Percentiles rank a stretch among this genome's conserved stretches.
These are phyloP conservation scores for Hirtodrosophila histrioides DNA, from an alignment of 2,888 invertebrate genomes.

Conservation along the genomic window DNA sequence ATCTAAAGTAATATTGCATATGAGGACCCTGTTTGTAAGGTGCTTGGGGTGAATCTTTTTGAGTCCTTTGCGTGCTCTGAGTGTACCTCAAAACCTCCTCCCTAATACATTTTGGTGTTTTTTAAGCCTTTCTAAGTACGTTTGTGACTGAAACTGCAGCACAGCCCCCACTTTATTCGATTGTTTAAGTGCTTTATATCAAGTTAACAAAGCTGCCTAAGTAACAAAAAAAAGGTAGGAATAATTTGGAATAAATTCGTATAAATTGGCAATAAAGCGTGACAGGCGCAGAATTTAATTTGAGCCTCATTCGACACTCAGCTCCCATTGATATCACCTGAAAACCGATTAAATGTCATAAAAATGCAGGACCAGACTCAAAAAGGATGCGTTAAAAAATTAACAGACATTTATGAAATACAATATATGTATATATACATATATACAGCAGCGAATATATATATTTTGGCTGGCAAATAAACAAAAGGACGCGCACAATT, in stretches of 20 bases:
- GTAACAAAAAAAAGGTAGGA: background rate
- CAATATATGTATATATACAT: background rate
- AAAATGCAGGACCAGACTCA: slow-evolving; percentile 17
- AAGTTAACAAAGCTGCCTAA: too few relatives aligned
- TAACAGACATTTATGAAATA: slow-evolving; percentile 66
- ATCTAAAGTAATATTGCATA: too few relatives aligned
- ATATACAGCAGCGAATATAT: too few relatives aligned
- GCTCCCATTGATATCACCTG: slow-evolving; percentile 37
- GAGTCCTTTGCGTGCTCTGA: too few relatives aligned
- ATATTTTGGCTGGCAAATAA: slow-evolving; percentile 7
- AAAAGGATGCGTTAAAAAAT: slow-evolving; percentile 55
- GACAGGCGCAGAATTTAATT: slow-evolving; percentile 26
- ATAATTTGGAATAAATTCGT: slow-evolving; percentile 1
- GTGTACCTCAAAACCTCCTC: too few relatives aligned
- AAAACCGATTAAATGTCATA: slow-evolving; percentile 48
- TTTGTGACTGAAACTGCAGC: too few relatives aligned
- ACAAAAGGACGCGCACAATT: slow-evolving; percentile 30
- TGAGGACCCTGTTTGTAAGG: too few relatives aligned
- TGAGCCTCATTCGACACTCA: slow-evolving; percentile 23
- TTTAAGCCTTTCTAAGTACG: too few relatives aligned
- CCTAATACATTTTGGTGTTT: too few relatives aligned
- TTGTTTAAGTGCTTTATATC: too few relatives aligned
- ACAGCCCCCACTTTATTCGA: too few relatives aligned
- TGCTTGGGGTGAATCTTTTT: too few relatives aligned
- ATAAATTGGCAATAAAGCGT: slow-evolving; percentile 7